Conservation (phyloP, 2,113 vertebrate genomes). For the Petroica traversi region DNA sequence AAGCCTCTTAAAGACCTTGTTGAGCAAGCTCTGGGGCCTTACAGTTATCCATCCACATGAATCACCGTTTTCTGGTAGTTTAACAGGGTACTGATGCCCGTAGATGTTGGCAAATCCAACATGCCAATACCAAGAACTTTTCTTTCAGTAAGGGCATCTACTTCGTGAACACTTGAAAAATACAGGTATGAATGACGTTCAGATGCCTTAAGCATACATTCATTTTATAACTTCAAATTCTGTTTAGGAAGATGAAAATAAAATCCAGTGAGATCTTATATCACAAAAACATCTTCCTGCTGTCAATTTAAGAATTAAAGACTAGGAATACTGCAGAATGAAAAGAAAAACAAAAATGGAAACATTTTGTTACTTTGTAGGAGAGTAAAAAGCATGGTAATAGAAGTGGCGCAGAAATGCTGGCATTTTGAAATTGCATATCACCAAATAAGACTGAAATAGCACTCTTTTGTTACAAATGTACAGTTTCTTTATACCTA, state of each 20-base stretch:
- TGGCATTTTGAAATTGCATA: neutral
- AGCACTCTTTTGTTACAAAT: neutral
- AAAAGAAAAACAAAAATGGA: neutral
- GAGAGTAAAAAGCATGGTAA: fast-evolving
- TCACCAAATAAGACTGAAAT: neutral
- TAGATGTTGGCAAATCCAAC: neutral
- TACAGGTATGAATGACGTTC: neutral
- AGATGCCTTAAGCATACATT: neutral
- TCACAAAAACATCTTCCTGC: neutral
- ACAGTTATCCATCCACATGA: neutral
- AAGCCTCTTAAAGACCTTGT: neutral
- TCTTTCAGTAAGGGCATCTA: neutral
- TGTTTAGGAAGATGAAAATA: neutral
- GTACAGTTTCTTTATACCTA: neutral
- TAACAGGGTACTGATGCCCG: neutral
- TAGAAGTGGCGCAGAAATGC: neutral
- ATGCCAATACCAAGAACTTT: neutral
- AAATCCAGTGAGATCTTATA: neutral
- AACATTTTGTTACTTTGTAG: neutral
- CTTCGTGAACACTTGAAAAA: neutral
- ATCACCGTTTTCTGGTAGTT: neutral
- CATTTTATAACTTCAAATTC: neutral
- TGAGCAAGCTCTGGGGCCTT: neutral
- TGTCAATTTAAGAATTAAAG: neutral
- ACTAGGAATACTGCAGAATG: neutral